Base-by-base conservation (phyloP, 2,113 vertebrate species). In the Heterocephalus glaber region DNA sequence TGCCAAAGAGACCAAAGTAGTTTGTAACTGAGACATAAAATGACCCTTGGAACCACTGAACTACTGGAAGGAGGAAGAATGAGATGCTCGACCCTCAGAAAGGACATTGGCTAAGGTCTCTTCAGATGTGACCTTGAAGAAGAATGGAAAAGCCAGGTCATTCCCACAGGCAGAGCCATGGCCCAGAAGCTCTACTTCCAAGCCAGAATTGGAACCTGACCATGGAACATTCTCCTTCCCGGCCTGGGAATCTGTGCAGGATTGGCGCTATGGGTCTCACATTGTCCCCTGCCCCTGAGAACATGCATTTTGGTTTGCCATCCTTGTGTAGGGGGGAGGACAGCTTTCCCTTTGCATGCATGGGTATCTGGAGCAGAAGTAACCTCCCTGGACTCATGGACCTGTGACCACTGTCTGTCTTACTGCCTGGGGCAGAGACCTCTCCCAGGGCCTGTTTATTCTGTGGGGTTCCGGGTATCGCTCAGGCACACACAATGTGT, bases 361-460 rank as follows among this genome's bases (percentile, higher is more conserved):
- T 33, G 56, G 14, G 74, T 81, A 17, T 65, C 19, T 33, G 58
- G 68, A 83, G 24, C 26, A 41, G 28, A n/a, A 41, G 33, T 22
- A 49, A 5, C 68, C 44, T 5, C 4, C 28, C 44, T 58, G 84
- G 56, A 80, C 47, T 79, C 10, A 1, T 6, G n/a, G 0, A 1
- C 76, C 68, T 19, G 9, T 0, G 2, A n/a, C n/a, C n/a, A n/a
- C n/a, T n/a, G 17, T 66, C 33, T 38, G 26, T 2, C 0, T 26
- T 6, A 12, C 47, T 11, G 5, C 38, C 20, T 49, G 22, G 28
- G 66, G 1, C 35, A 38, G 4, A 60, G 41, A 60, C 17, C 41
- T 35, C 24, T 52, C 2, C 6, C 28, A 61, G n/a, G 56, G 41
- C 30, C 28, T 63, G 41, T 49, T 85, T 9, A 33, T 14, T 20